These are phyloP conservation scores for Myrmophylax atrothorax DNA, from an alignment of 2,113 vertebrate genomes.

Conservation along the genomic window DNA sequence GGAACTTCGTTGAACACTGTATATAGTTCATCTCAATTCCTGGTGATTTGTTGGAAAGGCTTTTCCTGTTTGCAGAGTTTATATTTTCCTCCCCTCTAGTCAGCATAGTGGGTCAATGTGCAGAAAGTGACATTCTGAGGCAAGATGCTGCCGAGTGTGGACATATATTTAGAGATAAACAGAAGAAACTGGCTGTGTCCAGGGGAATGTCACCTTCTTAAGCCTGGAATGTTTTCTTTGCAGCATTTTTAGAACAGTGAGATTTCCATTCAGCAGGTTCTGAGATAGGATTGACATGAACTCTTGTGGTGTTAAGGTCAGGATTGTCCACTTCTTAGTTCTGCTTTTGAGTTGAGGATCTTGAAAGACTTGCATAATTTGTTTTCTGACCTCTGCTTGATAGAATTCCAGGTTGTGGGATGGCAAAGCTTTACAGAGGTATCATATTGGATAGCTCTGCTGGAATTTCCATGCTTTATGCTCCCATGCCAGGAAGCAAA, in stretches of 20 bases:
- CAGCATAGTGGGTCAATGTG: not conserved
- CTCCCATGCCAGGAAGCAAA: not conserved
- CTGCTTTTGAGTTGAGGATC: not conserved
- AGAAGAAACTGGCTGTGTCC: not conserved
- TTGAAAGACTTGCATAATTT: not conserved
- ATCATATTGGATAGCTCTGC: not conserved
- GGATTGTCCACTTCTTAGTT: not conserved
- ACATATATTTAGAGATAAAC: not conserved
- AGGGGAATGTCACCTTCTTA: not conserved
- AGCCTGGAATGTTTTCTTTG: not conserved
- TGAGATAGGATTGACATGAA: not conserved
- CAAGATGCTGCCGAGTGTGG: not conserved
- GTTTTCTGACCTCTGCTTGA: not conserved
- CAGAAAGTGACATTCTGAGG: not conserved
- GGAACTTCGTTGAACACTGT: not conserved
- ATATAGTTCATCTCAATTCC: not conserved
- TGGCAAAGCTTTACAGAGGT: not conserved
- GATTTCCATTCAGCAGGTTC: not conserved
- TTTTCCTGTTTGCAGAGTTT: not conserved
- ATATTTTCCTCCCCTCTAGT: not conserved
- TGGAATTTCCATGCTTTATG: not conserved
- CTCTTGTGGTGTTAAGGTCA: not conserved
- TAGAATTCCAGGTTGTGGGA: not conserved
- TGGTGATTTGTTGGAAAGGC: not conserved
- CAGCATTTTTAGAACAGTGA: not conserved